Base-by-base conservation (phyloP, 53 echinoderm and acorn worm genomes). In the Henricia sp. region DNA sequence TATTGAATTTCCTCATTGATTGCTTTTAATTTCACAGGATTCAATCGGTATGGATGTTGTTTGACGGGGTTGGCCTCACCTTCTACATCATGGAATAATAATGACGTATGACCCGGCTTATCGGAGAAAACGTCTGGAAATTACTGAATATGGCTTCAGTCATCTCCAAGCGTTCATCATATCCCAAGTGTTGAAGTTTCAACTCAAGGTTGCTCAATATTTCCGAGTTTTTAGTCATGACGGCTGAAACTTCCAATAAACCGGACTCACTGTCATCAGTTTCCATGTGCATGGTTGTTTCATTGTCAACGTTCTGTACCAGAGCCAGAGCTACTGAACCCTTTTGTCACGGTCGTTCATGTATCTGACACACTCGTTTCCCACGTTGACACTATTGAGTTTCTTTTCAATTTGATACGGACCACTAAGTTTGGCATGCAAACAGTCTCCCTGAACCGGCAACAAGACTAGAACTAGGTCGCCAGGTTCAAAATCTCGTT, bases 41-140 rank as follows among this genome's bases (percentile, higher is more conserved):
- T 89, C 27, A 68, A 12, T 17, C 87, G 65, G 44, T 86, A 93
- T 29, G 90, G 93, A 52, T 89, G 78, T 25, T 89, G 89, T 56
- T 93, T 89, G 39, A 87, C 83, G 0, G 87, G 77, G 5, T 17
- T 59, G 46, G 77, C 71, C 51, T 89, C 83, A 20, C 87, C 86
- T 6, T 92, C 84, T 24, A 90, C 86, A 52, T 90, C 65, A 41
- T 90, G 90, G 44, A 36, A 38, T 6, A 72, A 67, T 23, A 64
- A 38, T 24, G 63, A 30, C 19, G 82, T 86, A 1, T 58, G 62
- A n/a, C 71, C 51, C 54, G 85, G 88, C 42, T 26, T 54, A 76
- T 92, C 92, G n/a, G 86, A 25, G 38, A 88, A 88, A 33, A 89
- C 34, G 4, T 64, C 35, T 9, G 21, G n/a, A 69, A 71, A 76